These are phyloP conservation scores for Leucopternis melanops DNA, from an alignment of 2,113 vertebrate genomes.

Conservation along the genomic window DNA sequence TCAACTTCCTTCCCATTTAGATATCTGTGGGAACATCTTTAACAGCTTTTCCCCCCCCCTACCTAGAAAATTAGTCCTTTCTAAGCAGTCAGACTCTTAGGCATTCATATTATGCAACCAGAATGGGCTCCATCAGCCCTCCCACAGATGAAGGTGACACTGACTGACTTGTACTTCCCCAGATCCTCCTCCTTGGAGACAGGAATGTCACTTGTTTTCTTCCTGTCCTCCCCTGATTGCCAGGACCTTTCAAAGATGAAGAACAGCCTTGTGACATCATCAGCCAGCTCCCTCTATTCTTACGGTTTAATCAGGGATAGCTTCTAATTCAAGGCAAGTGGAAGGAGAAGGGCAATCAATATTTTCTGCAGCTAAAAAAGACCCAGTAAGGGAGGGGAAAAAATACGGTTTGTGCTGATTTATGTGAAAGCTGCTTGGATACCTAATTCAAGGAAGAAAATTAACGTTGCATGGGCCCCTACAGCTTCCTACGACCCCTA, in stretches of 20 bases:
- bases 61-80: constrained; percentile 27
- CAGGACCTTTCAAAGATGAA: neutral
- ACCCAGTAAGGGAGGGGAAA: neutral
- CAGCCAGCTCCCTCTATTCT: neutral
- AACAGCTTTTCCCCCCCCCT: neutral
- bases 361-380: neutral
- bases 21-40: constrained; percentile 54
- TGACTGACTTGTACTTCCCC: neutral
- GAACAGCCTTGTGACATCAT: neutral
- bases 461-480: neutral
- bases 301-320: neutral
- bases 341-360: neutral
- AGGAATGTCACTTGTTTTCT: neutral
- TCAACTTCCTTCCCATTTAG: constrained; percentile 47
- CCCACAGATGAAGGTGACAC: neutral
- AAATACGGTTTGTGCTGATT: neutral
- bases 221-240: neutral
- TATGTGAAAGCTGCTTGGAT: neutral
- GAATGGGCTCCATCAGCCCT: neutral
- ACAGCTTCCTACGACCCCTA: too few species aligned
- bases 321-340: neutral
- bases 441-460: neutral
- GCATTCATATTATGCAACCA: constrained; percentile 16
- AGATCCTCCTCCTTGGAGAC: neutral
- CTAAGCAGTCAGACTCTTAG: constrained; percentile 19